phyloP scores from a whole-genome alignment of 2,797 vertebrate species.

The Scleropages formosus region DNA sequence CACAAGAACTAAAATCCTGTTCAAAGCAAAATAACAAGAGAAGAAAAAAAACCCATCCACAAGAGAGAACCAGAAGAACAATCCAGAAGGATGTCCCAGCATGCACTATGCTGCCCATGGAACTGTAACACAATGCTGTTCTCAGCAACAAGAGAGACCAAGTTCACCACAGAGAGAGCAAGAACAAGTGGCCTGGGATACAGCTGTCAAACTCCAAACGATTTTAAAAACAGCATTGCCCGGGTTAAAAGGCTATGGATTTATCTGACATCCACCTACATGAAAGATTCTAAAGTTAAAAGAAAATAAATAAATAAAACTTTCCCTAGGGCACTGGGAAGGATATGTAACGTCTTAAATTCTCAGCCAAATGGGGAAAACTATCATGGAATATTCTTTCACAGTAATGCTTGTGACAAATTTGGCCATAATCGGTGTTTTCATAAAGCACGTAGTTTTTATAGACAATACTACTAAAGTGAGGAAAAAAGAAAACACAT shows the following conservation, averaged over 20 bases:
- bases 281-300: neutral
- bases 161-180: neutral
- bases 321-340: neutral
- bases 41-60: neutral
- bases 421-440: neutral
- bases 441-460: neutral
- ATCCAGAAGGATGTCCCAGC: too few species aligned
- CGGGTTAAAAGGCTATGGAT: too few species aligned
- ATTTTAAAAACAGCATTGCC: too few species aligned
- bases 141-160: neutral
- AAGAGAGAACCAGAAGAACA: too few species aligned
- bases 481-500: too few species aligned
- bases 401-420: neutral
- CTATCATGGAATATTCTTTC: neutral
- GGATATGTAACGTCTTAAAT: neutral
- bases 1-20: neutral
- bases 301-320: neutral
- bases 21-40: constrained; percentile 8
- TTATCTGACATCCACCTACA: too few species aligned
- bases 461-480: too few species aligned
- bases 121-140: neutral
- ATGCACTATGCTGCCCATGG: too few species aligned
- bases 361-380: neutral
- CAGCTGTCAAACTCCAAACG: too few species aligned
- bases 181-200: neutral